Evolutionary conservation across 2,797 vertebrate genomes (phyloP).

Genomic region (Loriculus beryllinus): DNA sequence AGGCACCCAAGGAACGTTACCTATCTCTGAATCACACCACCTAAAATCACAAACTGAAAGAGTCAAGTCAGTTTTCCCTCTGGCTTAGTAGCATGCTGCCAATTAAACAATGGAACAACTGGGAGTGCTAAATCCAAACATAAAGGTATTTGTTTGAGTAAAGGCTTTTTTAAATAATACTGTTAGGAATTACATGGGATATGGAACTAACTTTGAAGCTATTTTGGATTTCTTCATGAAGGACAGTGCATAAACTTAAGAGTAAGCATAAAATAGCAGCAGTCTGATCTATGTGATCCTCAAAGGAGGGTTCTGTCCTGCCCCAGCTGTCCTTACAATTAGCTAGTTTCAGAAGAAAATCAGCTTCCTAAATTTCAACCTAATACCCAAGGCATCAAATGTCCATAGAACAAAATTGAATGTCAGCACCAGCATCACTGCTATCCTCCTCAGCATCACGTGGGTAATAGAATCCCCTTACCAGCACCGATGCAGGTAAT

Average conservation of each 20-base stretch:
- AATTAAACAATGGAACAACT: neutral
- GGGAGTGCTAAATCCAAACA: constrained; percentile 20
- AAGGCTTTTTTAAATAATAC: neutral
- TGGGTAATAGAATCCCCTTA: neutral
- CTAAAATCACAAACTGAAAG: neutral
- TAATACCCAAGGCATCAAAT: neutral
- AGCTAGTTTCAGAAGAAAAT: neutral
- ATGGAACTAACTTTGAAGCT: constrained; percentile 47
- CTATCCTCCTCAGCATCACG: neutral
- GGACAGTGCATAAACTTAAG: constrained; percentile 19
- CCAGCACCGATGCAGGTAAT: neutral
- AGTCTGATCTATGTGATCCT: neutral
- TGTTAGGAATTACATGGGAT: constrained; percentile 8
- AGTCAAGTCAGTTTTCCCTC: neutral
- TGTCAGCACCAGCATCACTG: neutral
- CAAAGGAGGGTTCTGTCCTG: neutral
- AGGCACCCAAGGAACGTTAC: neutral
- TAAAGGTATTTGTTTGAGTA: constrained; percentile 46
- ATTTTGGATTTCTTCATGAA: constrained; percentile 31
- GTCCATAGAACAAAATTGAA: rapidly evolving
- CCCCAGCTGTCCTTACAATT: neutral
- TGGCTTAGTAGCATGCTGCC: neutral
- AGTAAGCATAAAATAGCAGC: constrained; percentile 24
- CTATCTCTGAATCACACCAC: neutral
- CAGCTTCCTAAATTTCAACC: neutral